Percentiles rank a stretch among this genome's conserved stretches.
Conservation (phyloP, 2,113 vertebrate species). For the Gracilinanus agilis region DNA sequence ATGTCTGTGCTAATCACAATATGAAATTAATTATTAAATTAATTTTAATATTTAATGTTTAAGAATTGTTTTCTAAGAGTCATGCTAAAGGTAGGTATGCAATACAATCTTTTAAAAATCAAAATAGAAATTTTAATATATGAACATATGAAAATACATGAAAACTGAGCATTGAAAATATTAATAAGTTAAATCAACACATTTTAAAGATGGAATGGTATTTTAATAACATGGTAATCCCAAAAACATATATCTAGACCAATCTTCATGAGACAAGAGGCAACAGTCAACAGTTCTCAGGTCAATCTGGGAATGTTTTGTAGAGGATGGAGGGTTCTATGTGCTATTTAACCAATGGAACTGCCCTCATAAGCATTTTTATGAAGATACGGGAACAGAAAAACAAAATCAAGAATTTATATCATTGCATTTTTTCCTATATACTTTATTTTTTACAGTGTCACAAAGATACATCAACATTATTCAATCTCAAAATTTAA, state of each 20-base stretch:
- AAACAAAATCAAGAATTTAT: background rate
- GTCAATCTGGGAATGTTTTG: background rate
- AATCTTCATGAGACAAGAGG: background rate
- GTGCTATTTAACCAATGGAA: background rate
- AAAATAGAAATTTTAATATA: background rate
- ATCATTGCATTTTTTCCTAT: background rate
- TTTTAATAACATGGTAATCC: background rate
- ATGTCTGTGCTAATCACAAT: background rate
- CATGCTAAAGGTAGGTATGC: background rate
- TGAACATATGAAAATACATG: background rate
- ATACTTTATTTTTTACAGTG: background rate
- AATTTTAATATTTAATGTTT: no score
- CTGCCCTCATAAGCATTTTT: background rate
- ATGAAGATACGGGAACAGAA: background rate
- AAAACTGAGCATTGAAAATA: background rate
- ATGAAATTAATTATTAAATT: background rate
- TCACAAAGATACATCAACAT: background rate
- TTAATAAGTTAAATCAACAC: background rate
- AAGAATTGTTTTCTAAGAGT: background rate
- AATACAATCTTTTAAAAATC: background rate
- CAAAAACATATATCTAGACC: background rate
- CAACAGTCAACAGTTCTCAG: background rate
- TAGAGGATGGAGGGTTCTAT: background rate
- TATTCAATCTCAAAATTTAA: background rate
- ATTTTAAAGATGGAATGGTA: background rate